Evolutionary conservation across 2,888 invertebrate species (phyloP), one percentile per base, ranked within the genome.

Genomic region (Thalpophila matura): DNA sequence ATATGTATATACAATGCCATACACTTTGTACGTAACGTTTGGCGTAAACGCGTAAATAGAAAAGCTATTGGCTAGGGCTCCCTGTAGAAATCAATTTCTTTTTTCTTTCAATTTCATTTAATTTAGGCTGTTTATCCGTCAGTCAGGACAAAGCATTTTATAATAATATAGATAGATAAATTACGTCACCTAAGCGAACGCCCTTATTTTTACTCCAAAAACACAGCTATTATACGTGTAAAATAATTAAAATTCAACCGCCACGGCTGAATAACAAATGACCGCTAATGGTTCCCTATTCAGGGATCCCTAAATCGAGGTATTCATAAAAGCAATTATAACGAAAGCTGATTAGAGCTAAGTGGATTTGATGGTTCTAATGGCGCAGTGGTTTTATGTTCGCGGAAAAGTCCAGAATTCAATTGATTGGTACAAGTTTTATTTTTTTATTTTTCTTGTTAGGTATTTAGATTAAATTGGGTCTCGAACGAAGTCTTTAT

Each of bases 261-360:
- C 51, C 68, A 50, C 26, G 5, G 33, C 24, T 20, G 66, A 55
- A 65, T 68, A 65, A 75, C 47, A 75, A 77, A 75, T 64, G 66
- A 37, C 18, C 38, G 50, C 57, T 69, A 77, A 77, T 75, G 60
- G 53, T 24, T 14, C 51, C 49, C 57, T 50, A 75, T 77, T 73
- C 77, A 64, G 24, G 42, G 50, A 63, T 54, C 53, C 53, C 54
- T 64, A 57, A 69, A 75, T 57, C 62, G 58, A 55, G 69, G 63
- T 53, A 77, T 77, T 74, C 72, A 71, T 74, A 67, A 67, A 62
- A 77, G 59, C 56, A 67, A 68, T 71, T 77, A 77, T n/a, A 49
- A 64, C 47, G 18, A 68, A 60, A 49, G 45, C 62, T 67, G 59
- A 71, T 74, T 74, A 53, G 24, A 26, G 47, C 24, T 37, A 71